Base-by-base conservation (phyloP, 2,797 vertebrate genomes). In the Syndactyla subalaris region DNA sequence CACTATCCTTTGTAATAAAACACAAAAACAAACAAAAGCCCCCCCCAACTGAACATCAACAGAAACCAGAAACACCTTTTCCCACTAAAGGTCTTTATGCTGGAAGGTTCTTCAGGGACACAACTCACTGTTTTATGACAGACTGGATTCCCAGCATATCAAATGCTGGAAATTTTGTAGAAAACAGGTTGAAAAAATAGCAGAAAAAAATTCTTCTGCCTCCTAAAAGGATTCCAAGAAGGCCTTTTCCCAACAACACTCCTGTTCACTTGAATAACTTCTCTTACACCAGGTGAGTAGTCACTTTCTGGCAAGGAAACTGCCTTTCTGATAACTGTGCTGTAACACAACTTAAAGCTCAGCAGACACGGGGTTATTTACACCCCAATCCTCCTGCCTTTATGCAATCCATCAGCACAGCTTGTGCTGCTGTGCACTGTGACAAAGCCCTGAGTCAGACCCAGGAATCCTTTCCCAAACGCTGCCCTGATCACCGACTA, bases 11-110 rank as follows among this genome's bases (percentile, higher is more conserved):
- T 17, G 10, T 18, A 90, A 83, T 38, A 36, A 61, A 46, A 57
- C 0, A 24, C 49, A 66, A 61, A 61, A 61, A 58, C 0, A 21
- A 65, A 54, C 34, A 61, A 10, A 1, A 43, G 4, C 1, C 4
- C 30, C 32, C 20, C 16, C 27, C 36, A 67, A 73, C 1, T 0
- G 0, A 74, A 26, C 18, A 55, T 21, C 14, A 61, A 36, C 10
- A 57, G 41, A 43, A 59, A 10, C 4, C 4, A 80, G 23, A 26
- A 65, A 38, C 7, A 26, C 3, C 19, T 82, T 55, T 68, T 85
- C 18, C 54, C 18, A 17, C 22, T 24, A 12, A 87, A 92, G 14
- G 19, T 23, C 51, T 65, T 80, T 14, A 49, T 38, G 36, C 29
- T 46, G 43, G 11, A 22, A 90, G 29, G 23, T 49, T 77, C 66